Base-by-base conservation (phyloP, 2,113 vertebrate genomes). In the Perca fluviatilis region DNA sequence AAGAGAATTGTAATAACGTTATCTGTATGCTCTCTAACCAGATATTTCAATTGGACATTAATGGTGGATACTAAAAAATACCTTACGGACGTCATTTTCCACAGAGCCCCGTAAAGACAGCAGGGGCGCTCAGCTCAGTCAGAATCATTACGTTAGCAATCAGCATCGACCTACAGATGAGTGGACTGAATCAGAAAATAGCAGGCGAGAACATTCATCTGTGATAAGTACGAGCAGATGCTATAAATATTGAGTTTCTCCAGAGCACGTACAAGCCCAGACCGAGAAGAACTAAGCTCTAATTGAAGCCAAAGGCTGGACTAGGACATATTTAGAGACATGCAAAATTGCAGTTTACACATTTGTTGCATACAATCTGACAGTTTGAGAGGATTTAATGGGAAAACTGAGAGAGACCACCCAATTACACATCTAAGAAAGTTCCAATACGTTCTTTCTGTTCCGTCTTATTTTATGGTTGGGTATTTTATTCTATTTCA, bases 161-260 rank as follows among this genome's bases (percentile, higher is more conserved):
- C 61, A n/a, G 64, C 65, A 85, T 86, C 49, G 62, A 85, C 36
- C 4, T 65, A 16, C n/a, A 46, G 63, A 63, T 12, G 10, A 86
- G 75, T 19, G 51, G 47, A n/a, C 33, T 11, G 43, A 63, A 81
- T 33, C 36, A 5, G 21, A 56, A 46, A 79, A 40, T 23, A 56
- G 27, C 67, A 50, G 27, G 46, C 3, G 12, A 15, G 56, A n/a
- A 1, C 33, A 13, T 25, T 14, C 7, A 21, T 60, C 46, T 30
- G 11, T 21, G 19, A 70, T 70, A 23, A 47, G 50, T 19, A 6
- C 14, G 1, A 10, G 47, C 49, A 23, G 58, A 13, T 14, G 46
- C n/a, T 18, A 71, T 74, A 66, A 77, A 83, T 63, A 74, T 53
- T 6, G 16, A 70, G 62, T 79, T 70, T 19, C 58, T 74, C 21